Percentiles rank a stretch among this genome's conserved stretches.
Conservation (phyloP, 2,888 invertebrate species). For the Apantesis nais region DNA sequence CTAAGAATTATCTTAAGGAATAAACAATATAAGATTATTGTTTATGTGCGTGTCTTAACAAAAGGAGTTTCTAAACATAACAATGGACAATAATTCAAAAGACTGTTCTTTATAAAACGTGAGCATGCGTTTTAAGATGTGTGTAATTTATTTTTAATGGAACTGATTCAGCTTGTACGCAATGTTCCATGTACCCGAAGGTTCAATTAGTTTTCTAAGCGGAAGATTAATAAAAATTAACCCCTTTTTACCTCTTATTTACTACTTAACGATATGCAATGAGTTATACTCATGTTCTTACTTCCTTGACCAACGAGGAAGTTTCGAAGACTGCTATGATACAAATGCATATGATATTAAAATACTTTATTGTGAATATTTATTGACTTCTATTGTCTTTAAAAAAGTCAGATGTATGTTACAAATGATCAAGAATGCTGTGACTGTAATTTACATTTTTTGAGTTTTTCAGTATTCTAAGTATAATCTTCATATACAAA, state of each 20-base stretch:
- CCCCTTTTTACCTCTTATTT: constrained; percentile 12
- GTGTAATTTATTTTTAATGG: constrained; percentile 65
- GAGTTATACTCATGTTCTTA: background rate
- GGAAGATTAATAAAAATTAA: constrained; percentile 17
- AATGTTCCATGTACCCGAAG: constrained; percentile 39
- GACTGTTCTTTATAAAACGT: constrained; percentile 43
- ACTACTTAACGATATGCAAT: background rate
- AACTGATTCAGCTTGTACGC: constrained; percentile 49
- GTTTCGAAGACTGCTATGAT: background rate
- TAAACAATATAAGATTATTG: constrained; percentile 18
- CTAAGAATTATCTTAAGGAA: constrained; percentile 18
- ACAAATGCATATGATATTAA: background rate
- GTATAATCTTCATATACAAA: background rate
- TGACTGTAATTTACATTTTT: background rate
- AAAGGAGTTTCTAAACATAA: constrained; percentile 41
- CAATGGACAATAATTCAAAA: constrained; percentile 39
- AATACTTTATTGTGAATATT: background rate
- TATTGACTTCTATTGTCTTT: background rate
- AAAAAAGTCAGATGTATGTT: background rate
- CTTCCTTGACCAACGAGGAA: constrained; percentile 16
- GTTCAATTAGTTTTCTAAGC: constrained; percentile 23
- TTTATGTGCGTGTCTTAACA: constrained; percentile 32
- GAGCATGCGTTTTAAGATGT: constrained; percentile 39
- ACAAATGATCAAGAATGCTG: background rate
- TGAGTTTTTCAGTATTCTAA: background rate